Evolutionary conservation across 1,140 invertebrate genomes (phyloP).

Genomic region (Daktulosphaira vitifoliae): DNA sequence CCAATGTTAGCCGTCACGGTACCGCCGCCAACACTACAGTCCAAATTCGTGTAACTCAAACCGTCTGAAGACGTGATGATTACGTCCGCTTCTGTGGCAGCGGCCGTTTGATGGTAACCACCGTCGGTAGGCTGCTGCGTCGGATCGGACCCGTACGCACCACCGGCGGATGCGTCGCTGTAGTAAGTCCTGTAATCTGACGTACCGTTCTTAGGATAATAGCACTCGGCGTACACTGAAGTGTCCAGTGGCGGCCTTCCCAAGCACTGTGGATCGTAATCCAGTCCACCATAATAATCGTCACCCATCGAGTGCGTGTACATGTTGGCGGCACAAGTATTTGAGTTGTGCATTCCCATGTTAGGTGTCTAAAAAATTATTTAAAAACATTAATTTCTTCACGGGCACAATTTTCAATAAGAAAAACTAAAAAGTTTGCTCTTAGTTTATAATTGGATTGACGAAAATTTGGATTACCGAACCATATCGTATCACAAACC

Average conservation of each 20-base stretch:
- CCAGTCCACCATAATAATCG: constrained; percentile 12
- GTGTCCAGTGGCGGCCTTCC: not conserved
- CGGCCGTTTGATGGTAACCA: not conserved
- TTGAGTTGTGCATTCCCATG: constrained; percentile 24
- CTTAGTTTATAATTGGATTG: no score
- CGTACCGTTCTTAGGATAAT: constrained; percentile 9
- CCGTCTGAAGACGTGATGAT: constrained; percentile 78
- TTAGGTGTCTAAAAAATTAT: not conserved
- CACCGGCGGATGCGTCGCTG: not conserved
- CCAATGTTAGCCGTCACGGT: not conserved
- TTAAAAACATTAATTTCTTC: no score
- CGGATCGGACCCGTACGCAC: constrained; percentile 1
- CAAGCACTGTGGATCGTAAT: constrained; percentile 12
- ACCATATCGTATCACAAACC: no score
- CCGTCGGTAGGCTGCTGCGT: not conserved
- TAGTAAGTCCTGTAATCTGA: constrained; percentile 3
- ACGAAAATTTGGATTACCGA: no score
- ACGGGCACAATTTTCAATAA: no score
- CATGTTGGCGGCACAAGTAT: constrained; percentile 14
- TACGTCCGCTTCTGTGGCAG: constrained; percentile 19
- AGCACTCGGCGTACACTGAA: constrained; percentile 7
- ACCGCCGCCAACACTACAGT: constrained; percentile 48
- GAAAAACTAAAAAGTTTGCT: no score
- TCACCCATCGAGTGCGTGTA: not conserved
- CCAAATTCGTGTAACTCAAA: constrained; percentile 81